Percentiles rank a stretch among this genome's conserved stretches.
phyloP scores from a whole-genome alignment of 1,140 invertebrate genomes.

The Sinonovacula constricta region DNA sequence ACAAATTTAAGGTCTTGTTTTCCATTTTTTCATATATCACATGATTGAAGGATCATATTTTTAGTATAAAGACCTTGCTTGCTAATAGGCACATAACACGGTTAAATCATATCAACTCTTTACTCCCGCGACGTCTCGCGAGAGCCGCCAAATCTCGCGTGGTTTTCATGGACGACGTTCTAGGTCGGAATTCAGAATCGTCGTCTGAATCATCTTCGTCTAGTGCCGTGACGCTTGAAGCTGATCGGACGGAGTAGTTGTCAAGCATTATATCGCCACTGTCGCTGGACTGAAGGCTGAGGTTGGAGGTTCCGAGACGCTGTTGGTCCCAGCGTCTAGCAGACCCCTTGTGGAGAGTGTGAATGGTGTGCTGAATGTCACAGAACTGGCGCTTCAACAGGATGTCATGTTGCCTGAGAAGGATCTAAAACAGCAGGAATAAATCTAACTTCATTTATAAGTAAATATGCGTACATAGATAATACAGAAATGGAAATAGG shows the following conservation, averaged over 20 bases:
- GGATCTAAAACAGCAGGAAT: slow-evolving; percentile 58
- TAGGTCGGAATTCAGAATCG: slow-evolving; percentile 56
- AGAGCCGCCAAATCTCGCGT: slow-evolving; percentile 70
- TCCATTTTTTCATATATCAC: no score
- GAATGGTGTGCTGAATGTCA: slow-evolving; percentile 71
- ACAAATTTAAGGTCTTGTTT: no score
- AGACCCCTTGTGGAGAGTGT: slow-evolving; percentile 52
- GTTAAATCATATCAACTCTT: slow-evolving; percentile 66
- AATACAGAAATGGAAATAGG: no score
- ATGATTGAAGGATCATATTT: no score
- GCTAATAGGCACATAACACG: not conserved
- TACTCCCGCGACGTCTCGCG: slow-evolving; percentile 70
- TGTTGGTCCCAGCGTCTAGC: slow-evolving; percentile 10
- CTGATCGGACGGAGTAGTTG: slow-evolving; percentile 58
- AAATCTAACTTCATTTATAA: no score
- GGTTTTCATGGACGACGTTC: slow-evolving; percentile 71
- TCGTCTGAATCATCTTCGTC: slow-evolving; percentile 57
- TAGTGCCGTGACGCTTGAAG: slow-evolving; percentile 63
- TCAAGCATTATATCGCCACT: slow-evolving; percentile 53
- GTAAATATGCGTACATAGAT: no score
- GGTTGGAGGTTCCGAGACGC: slow-evolving; percentile 38
- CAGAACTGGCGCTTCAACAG: slow-evolving; percentile 70
- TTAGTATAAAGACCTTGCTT: no score
- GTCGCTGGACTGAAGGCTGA: slow-evolving; percentile 22
- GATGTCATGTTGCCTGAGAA: slow-evolving; percentile 71